Percentiles rank a stretch among this genome's conserved stretches.
phyloP scores from a whole-genome alignment of 30 jellyfish, hydroid and myxozoan species.

The Mastigias papua region DNA sequence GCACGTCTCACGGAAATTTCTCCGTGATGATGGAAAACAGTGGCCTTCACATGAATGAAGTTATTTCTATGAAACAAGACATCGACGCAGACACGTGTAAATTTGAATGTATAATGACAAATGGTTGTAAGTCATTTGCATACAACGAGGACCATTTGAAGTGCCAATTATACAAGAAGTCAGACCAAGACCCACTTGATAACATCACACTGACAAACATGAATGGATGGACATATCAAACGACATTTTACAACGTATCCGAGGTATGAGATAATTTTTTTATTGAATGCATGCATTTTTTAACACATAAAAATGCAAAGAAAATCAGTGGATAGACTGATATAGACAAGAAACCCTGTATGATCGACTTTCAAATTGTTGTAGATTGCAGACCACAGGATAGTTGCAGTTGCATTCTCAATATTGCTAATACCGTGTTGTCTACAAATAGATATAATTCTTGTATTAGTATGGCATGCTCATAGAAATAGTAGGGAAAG shows the following conservation, averaged over 20 bases:
- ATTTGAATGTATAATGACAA: neutral
- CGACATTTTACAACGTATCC: neutral
- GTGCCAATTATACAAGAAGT: conserved; percentile 9
- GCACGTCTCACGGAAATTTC: neutral
- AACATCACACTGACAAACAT: neutral
- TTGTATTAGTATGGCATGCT: too few relatives aligned
- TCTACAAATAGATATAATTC: too few relatives aligned
- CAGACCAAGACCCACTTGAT: neutral
- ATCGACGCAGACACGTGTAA: neutral
- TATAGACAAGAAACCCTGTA: too few relatives aligned
- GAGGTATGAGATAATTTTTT: too few relatives aligned
- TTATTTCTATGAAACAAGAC: neutral
- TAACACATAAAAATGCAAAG: too few relatives aligned
- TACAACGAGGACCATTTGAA: neutral
- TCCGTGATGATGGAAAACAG: neutral
- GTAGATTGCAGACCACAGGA: too few relatives aligned
- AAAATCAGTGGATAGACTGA: too few relatives aligned
- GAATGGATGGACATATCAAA: conserved; percentile 13
- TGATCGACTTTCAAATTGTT: too few relatives aligned
- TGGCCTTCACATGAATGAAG: conserved; percentile 1
- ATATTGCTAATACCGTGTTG: too few relatives aligned
- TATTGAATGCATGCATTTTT: too few relatives aligned
- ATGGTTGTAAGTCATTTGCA: conserved; percentile 1
- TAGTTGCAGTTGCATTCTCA: too few relatives aligned
- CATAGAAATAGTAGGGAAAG: too few relatives aligned